Evolutionary conservation across 2,888 invertebrate genomes (phyloP).

Genomic region (Clanis bilineata): DNA sequence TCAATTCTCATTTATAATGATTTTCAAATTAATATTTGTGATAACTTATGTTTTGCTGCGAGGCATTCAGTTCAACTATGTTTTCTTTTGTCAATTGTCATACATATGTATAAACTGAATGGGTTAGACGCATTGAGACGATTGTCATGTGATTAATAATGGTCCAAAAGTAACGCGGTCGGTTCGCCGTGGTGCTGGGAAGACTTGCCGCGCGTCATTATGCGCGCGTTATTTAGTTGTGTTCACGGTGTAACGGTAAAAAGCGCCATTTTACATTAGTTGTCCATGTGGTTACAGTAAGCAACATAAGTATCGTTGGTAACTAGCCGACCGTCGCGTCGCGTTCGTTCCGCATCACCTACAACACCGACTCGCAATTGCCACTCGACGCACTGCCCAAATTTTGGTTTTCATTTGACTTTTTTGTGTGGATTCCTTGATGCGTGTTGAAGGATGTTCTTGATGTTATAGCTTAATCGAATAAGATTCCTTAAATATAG

Average conservation of each 20-base stretch:
- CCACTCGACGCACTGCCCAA: constrained; percentile 19
- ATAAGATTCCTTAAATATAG: neutral
- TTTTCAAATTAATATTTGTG: no score
- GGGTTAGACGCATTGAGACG: neutral
- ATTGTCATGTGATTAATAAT: constrained; percentile 12
- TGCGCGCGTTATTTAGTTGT: constrained; percentile 61
- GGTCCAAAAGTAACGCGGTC: neutral
- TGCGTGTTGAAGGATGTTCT: neutral
- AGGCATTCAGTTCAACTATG: neutral
- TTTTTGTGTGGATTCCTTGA: neutral
- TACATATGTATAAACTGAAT: neutral
- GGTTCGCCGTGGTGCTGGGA: constrained; percentile 31
- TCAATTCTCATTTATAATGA: no score
- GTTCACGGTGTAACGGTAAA: constrained; percentile 67
- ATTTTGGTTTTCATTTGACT: neutral
- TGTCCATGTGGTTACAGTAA: constrained; percentile 51
- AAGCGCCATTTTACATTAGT: constrained; percentile 60
- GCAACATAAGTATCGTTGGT: constrained; percentile 42
- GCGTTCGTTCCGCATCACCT: constrained; percentile 47
- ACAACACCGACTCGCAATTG: constrained; percentile 26
- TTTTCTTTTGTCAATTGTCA: neutral
- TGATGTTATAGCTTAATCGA: no score
- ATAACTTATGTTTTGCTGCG: no score
- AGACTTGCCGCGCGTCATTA: constrained; percentile 58
- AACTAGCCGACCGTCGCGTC: constrained; percentile 37